Percentiles rank a stretch among this genome's conserved stretches.
These are phyloP conservation scores for Gadus chalcogrammus DNA, from an alignment of 2,113 vertebrate species.

Conservation along the genomic window DNA sequence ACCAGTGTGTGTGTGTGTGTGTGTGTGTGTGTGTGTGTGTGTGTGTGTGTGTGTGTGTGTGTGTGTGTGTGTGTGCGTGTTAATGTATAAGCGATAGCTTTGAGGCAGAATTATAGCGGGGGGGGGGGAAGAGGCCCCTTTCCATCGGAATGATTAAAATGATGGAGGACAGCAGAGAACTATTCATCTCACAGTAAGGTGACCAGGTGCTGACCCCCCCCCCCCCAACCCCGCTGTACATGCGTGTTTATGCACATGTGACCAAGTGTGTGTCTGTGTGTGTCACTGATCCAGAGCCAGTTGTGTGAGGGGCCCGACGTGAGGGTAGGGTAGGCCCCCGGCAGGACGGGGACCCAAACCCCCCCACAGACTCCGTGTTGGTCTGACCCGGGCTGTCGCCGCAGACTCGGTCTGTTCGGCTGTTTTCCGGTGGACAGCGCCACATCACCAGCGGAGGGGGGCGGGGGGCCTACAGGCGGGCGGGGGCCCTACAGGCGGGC, in stretches of 20 bases:
- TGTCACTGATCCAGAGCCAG: constrained; percentile 53
- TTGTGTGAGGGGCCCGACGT: constrained; percentile 59
- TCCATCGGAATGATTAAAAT: constrained; percentile 75
- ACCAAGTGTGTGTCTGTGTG: constrained; percentile 17
- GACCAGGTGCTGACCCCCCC: constrained; percentile 53
- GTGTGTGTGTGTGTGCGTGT: constrained; percentile 18
- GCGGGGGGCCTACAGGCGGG: no score
- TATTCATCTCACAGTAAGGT: constrained; percentile 76
- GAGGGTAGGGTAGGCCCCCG: constrained; percentile 51
- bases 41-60: constrained; percentile 19
- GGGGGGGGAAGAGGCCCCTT: constrained; percentile 62
- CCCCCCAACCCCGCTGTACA: not conserved
- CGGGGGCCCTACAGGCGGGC: no score
- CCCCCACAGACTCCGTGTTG: not conserved
- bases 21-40: no score
- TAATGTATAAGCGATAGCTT: constrained; percentile 52
- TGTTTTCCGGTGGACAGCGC: no score
- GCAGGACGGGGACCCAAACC: constrained; percentile 46
- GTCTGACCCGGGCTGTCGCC: no score
- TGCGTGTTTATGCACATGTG: constrained; percentile 31
- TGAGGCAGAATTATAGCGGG: constrained; percentile 59
- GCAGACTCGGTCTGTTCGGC: no score
- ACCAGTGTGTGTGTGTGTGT: constrained; percentile 18
- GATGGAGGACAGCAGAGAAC: constrained; percentile 70
- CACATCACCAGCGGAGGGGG: no score